These are phyloP conservation scores for Leptocoma aspasia DNA, from an alignment of 2,113 vertebrate species.

Conservation along the genomic window DNA sequence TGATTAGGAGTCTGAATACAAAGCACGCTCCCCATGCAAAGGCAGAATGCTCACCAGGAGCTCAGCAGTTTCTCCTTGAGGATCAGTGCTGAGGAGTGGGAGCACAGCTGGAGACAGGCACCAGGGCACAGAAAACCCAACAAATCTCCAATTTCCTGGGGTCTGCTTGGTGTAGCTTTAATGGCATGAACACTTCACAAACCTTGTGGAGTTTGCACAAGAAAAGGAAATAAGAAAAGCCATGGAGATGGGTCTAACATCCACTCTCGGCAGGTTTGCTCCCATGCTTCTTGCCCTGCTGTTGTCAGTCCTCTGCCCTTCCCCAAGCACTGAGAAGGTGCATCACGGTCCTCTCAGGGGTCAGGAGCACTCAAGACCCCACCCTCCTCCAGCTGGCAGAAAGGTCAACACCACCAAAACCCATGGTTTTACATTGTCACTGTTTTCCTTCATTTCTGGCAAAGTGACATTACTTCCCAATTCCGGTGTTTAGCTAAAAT, in stretches of 20 bases:
- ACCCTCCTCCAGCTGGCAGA: neutral
- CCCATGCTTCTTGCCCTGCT: neutral
- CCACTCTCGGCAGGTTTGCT: neutral
- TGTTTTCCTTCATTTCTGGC: neutral
- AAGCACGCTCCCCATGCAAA: neutral
- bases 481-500: neutral
- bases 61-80: neutral
- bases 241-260: neutral
- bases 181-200: neutral
- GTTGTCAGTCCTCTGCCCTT: neutral
- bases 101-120: neutral
- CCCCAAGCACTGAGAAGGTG: neutral
- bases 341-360: rapidly evolving
- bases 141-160: neutral
- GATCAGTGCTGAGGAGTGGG: neutral
- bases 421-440: neutral
- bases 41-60: neutral
- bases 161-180: neutral
- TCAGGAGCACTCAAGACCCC: neutral
- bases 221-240: neutral
- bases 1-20: neutral
- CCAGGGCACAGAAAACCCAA: neutral
- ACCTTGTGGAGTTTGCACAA: neutral
- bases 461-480: neutral
- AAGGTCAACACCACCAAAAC: neutral